Evolutionary conservation across 2,888 invertebrate species (phyloP).

Genomic region (Dioctria rufipes): DNA sequence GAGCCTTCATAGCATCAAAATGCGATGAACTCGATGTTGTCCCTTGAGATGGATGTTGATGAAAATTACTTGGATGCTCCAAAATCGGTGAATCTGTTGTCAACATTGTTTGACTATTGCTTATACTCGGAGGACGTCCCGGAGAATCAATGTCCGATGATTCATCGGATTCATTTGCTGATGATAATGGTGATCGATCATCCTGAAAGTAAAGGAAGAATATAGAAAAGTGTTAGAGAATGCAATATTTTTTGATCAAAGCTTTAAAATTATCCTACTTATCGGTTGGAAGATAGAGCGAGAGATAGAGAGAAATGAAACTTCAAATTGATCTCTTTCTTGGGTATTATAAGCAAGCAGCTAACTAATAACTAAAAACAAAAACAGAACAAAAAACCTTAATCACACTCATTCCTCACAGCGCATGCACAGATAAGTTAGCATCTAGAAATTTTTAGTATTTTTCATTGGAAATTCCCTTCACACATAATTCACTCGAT

Average conservation of each 20-base stretch:
- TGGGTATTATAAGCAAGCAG: too few species aligned
- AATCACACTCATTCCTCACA: too few species aligned
- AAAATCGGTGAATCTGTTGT: constrained; percentile 55
- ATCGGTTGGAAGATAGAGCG: too few species aligned
- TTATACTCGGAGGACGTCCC: constrained; percentile 61
- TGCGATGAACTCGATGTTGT: neutral
- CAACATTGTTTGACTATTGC: constrained; percentile 57
- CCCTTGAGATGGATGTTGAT: constrained; percentile 43
- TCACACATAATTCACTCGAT: constrained; percentile 52
- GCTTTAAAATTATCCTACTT: neutral
- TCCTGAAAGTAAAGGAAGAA: constrained; percentile 64
- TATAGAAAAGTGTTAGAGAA: neutral
- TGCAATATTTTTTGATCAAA: neutral
- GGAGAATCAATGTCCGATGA: constrained; percentile 69
- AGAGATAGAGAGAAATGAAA: too few species aligned
- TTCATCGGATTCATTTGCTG: constrained; percentile 69
- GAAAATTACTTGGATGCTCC: constrained; percentile 46
- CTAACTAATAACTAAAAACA: too few species aligned
- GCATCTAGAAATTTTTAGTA: constrained; percentile 4
- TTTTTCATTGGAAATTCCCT: constrained; percentile 49
- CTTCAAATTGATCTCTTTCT: too few species aligned
- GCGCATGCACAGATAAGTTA: neutral
- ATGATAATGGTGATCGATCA: constrained; percentile 68
- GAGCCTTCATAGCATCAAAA: constrained; percentile 45
- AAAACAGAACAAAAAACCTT: too few species aligned